These are phyloP conservation scores for Otis tarda DNA, from an alignment of 2,113 vertebrate genomes.

Conservation along the genomic window DNA sequence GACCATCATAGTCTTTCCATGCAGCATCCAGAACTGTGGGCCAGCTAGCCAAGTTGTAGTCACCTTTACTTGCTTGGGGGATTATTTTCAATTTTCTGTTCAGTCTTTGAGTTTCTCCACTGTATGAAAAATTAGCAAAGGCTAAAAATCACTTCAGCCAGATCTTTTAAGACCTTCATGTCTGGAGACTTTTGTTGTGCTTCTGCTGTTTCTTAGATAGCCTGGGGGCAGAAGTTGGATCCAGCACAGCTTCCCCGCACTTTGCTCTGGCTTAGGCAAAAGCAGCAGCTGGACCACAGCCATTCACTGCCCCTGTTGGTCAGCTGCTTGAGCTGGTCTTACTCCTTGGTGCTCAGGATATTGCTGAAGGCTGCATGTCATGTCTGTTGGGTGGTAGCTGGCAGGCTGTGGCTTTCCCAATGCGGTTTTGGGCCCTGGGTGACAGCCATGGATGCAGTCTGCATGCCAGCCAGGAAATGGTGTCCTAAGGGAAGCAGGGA, in stretches of 20 bases:
- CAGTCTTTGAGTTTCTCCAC: background rate
- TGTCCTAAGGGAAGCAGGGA: background rate
- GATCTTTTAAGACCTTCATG: background rate
- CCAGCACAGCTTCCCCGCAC: background rate
- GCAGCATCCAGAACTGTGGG: background rate
- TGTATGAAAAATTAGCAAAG: background rate
- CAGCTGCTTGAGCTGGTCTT: background rate
- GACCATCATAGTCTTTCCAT: background rate
- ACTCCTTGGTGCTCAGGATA: background rate
- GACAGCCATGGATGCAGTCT: background rate
- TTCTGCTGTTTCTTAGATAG: background rate
- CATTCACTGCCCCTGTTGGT: accelerated
- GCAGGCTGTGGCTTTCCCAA: background rate
- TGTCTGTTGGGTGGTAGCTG: background rate
- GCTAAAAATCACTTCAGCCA: background rate
- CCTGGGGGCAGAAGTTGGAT: background rate
- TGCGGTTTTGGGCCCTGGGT: background rate
- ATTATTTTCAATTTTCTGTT: background rate
- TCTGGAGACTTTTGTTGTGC: background rate
- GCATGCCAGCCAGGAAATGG: background rate
- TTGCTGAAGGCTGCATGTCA: background rate
- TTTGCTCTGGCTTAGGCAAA: background rate
- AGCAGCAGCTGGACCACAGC: background rate
- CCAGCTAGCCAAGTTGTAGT: background rate
- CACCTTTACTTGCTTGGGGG: background rate